phyloP scores from a whole-genome alignment of 2,888 invertebrate species.

The Erebia palarica region DNA sequence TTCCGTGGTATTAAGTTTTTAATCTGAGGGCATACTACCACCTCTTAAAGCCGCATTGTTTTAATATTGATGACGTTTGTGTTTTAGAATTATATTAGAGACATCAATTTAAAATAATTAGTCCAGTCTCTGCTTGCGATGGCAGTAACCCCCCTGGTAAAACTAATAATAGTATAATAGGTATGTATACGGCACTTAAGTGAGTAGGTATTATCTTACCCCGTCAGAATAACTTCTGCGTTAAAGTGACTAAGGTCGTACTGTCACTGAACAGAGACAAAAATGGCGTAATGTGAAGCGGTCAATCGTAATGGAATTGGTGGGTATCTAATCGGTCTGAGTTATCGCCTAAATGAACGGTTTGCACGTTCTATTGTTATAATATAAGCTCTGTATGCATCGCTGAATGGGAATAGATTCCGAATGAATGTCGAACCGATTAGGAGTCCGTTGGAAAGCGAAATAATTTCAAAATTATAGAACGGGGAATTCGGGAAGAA shows the following conservation, averaged over 20 bases:
- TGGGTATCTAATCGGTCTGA: constrained; percentile 35
- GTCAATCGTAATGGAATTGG: constrained; percentile 31
- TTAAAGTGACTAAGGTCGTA: not conserved
- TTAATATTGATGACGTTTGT: too few relatives aligned
- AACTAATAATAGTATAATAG: too few relatives aligned
- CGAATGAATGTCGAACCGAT: not conserved
- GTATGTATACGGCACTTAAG: too few relatives aligned
- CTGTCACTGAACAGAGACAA: constrained; percentile 29
- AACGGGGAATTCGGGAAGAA: not conserved
- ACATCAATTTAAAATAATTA: too few relatives aligned
- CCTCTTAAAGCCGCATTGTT: too few relatives aligned
- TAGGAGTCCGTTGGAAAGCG: constrained; percentile 3
- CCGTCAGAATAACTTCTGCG: not conserved
- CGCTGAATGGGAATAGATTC: constrained; percentile 19
- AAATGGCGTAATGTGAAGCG: constrained; percentile 34
- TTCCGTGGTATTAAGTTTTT: too few relatives aligned
- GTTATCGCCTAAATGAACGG: constrained; percentile 35
- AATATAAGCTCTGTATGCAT: constrained; percentile 19
- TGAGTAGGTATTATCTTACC: too few relatives aligned
- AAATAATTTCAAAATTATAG: not conserved
- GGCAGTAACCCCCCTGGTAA: too few relatives aligned
- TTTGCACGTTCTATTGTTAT: constrained; percentile 29
- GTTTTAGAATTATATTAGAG: too few relatives aligned
- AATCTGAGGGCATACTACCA: too few relatives aligned
- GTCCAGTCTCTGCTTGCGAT: too few relatives aligned